Conservation (phyloP, 2,797 vertebrate genomes). For the Diceros bicornis region DNA sequence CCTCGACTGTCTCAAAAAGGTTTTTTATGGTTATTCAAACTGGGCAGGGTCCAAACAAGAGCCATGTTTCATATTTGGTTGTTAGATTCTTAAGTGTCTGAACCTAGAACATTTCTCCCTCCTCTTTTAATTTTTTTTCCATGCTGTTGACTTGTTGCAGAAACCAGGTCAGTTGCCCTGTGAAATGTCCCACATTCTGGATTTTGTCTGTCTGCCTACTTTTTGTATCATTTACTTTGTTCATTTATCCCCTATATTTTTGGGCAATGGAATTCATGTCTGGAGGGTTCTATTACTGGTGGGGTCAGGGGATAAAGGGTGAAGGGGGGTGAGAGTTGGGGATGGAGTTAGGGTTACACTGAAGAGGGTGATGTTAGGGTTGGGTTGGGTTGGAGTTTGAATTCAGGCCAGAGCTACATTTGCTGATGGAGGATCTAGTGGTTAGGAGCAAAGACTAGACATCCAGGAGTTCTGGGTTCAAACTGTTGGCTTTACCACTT, state of each 20-base stretch:
- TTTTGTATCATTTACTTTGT: slow-evolving; percentile 1
- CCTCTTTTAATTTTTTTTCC: neutral
- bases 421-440: neutral
- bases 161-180: neutral
- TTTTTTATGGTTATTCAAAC: neutral
- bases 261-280: slow-evolving; percentile 14
- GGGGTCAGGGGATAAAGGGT: neutral
- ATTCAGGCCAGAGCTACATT: neutral
- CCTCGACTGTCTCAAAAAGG: neutral
- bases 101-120: neutral
- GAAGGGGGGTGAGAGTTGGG: neutral
- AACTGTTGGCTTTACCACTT: neutral
- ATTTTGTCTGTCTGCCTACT: slow-evolving; percentile 7
- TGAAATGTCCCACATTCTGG: neutral
- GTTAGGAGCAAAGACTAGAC: neutral
- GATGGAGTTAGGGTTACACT: neutral
- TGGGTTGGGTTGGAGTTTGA: neutral
- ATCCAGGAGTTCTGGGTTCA: slow-evolving; percentile 49
- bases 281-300: neutral
- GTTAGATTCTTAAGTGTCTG: neutral
- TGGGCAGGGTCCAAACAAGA: neutral
- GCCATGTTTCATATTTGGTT: neutral
- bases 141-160: neutral
- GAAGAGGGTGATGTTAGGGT: neutral
- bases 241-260: neutral